Conservation (phyloP, 2,888 invertebrate genomes). For the Unio pictorum region DNA sequence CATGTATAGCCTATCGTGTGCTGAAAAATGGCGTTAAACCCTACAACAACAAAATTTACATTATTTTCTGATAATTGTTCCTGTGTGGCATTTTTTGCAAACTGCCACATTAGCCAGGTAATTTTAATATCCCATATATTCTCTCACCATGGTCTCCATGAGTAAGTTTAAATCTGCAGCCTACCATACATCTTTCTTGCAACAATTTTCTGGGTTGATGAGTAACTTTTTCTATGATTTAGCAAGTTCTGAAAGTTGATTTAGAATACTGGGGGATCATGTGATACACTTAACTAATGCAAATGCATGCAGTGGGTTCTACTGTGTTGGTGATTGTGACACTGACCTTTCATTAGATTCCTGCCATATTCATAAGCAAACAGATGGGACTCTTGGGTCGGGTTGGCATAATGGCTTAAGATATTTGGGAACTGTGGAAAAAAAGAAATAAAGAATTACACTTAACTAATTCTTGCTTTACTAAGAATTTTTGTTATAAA, state of each 20-base stretch:
- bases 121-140: too few species aligned
- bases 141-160: too few species aligned
- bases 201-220: too few species aligned
- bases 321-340: background rate
- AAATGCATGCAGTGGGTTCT: background rate
- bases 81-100: too few species aligned
- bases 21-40: too few species aligned
- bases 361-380: conserved; percentile 85
- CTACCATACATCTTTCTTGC: too few species aligned
- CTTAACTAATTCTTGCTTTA: background rate
- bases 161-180: too few species aligned
- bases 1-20: too few species aligned
- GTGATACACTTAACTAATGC: conserved; percentile 6
- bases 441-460: conserved; percentile 5
- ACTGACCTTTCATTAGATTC: conserved; percentile 30
- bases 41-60: too few species aligned
- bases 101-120: too few species aligned
- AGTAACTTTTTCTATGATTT: too few species aligned
- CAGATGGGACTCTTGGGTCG: conserved; percentile 86
- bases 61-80: too few species aligned
- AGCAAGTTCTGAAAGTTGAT: background rate
- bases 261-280: background rate
- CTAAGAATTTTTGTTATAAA: conserved; percentile 1
- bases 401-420: conserved; percentile 89
- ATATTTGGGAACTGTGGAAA: conserved; percentile 77